phyloP scores from a whole-genome alignment of 2,888 invertebrate genomes.

The Eutolmus rufibarbis region DNA sequence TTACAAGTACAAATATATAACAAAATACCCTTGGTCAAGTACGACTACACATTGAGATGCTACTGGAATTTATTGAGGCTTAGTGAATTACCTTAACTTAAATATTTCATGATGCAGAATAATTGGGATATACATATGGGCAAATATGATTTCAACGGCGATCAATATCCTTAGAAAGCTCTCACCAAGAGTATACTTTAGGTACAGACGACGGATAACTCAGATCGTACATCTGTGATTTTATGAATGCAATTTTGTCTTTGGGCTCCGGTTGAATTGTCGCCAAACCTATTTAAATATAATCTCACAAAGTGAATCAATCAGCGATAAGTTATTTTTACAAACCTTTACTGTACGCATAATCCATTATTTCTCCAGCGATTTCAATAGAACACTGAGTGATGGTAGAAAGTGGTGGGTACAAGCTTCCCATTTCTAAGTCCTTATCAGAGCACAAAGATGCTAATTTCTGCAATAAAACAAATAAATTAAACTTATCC shows the following conservation, averaged over 20 bases:
- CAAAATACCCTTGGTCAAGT: not conserved
- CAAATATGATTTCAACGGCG: not conserved
- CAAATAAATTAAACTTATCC: not conserved
- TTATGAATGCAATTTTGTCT: constrained; percentile 76
- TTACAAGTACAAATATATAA: not conserved
- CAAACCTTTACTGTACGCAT: constrained; percentile 78
- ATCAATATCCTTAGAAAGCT: not conserved
- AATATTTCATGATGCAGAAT: not conserved
- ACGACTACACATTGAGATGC: not conserved
- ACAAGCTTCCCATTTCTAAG: constrained; percentile 84
- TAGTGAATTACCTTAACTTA: not conserved
- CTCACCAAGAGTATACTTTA: constrained; percentile 59
- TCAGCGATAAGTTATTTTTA: constrained; percentile 51
- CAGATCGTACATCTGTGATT: constrained; percentile 82
- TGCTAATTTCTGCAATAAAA: constrained; percentile 71
- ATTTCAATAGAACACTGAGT: constrained; percentile 87
- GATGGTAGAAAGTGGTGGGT: constrained; percentile 87
- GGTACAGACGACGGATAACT: constrained; percentile 75
- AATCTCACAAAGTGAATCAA: not conserved
- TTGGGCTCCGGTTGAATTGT: constrained; percentile 80
- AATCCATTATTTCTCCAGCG: constrained; percentile 80
- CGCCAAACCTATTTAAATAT: constrained; percentile 71
- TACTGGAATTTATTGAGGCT: not conserved
- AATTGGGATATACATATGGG: not conserved
- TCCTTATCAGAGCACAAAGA: constrained; percentile 81